Evolutionary conservation across 2,888 invertebrate genomes (phyloP).

Genomic region (Lumbricus terrestris): DNA sequence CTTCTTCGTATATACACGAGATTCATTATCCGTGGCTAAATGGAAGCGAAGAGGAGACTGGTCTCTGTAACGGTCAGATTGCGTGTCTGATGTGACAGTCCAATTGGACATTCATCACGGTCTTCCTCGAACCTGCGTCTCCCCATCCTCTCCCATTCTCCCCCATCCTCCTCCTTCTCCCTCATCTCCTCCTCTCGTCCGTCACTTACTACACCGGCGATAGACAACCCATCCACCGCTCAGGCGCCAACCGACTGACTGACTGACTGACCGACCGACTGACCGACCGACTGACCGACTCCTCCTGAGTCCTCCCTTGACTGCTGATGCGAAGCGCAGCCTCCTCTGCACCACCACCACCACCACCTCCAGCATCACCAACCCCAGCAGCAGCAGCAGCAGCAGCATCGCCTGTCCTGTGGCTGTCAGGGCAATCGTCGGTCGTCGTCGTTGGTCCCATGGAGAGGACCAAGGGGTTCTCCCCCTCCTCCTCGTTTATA

Average conservation of each 20-base stretch:
- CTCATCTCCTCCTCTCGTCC: neutral
- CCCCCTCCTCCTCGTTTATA: too few relatives aligned
- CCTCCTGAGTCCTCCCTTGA: neutral
- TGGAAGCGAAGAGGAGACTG: neutral
- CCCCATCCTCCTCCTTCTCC: too few relatives aligned
- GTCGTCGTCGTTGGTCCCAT: neutral
- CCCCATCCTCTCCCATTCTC: too few relatives aligned
- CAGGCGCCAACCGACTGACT: too few relatives aligned
- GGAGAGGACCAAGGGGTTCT: neutral
- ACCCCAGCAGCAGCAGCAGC: neutral
- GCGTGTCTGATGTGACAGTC: constrained; percentile 3
- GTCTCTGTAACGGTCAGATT: neutral
- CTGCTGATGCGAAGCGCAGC: constrained; percentile 3
- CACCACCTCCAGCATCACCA: too few relatives aligned
- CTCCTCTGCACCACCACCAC: neutral
- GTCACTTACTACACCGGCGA: neutral
- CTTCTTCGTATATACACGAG: neutral
- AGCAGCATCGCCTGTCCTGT: neutral
- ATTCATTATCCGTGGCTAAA: neutral
- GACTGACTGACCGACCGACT: neutral
- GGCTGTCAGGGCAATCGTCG: neutral
- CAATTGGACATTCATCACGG: neutral
- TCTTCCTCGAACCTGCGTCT: too few relatives aligned
- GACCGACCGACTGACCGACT: neutral
- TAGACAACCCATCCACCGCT: neutral